Evolutionary conservation across 2,113 vertebrate species (phyloP).

Genomic region (Narcine bancroftii): DNA sequence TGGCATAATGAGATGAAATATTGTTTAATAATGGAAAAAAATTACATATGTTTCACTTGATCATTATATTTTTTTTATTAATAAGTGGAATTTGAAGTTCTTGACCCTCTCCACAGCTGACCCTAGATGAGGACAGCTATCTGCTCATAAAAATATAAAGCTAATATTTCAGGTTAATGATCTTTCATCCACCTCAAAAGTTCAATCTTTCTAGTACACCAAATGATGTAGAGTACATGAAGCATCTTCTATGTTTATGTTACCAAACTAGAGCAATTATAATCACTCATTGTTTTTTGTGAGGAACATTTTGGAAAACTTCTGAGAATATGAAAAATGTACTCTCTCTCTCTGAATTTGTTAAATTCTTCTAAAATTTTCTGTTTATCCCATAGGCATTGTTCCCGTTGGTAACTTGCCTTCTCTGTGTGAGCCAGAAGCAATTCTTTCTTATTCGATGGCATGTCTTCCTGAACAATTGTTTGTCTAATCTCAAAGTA

Average conservation of each 20-base stretch:
- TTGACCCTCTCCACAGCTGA: too few species aligned
- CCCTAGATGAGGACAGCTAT: too few species aligned
- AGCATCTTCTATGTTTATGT: not conserved
- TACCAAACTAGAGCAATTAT: not conserved
- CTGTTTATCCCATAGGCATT: conserved; percentile 68
- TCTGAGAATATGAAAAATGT: not conserved
- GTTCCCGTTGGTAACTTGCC: conserved; percentile 92
- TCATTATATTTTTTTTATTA: not conserved
- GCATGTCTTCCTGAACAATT: conserved; percentile 98
- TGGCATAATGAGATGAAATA: too few species aligned
- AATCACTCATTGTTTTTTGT: not conserved
- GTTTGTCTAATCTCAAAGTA: conserved; percentile 96
- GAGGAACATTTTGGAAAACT: not conserved
- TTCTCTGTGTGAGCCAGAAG: conserved; percentile 97
- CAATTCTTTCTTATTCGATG: conserved; percentile 93
- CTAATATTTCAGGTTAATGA: too few species aligned
- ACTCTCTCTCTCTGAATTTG: not conserved
- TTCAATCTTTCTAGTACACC: too few species aligned
- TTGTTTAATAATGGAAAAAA: not conserved
- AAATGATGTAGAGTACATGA: too few species aligned
- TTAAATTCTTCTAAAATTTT: not conserved
- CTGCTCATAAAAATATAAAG: too few species aligned
- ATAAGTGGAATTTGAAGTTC: too few species aligned
- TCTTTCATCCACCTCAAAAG: too few species aligned
- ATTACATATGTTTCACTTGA: not conserved